A percentile compares a stretch with the other conserved stretches of the same genome.
phyloP scores from a whole-genome alignment of 1,140 invertebrate genomes.

The Ceratina calcarata region DNA sequence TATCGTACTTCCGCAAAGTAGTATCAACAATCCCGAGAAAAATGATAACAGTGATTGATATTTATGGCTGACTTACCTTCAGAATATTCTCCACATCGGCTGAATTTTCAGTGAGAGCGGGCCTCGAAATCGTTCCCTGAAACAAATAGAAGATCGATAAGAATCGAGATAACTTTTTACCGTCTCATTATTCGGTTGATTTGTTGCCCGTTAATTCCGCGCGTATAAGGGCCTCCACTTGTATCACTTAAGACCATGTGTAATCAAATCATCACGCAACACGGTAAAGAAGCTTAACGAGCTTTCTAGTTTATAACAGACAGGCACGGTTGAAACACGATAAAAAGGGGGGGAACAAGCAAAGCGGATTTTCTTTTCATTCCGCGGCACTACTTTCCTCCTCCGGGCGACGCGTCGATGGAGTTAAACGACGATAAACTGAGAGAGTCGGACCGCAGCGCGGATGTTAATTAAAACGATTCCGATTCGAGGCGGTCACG shows the following conservation, averaged over 20 bases:
- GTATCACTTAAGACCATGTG: no score
- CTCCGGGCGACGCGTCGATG: no score
- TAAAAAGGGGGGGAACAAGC: background rate
- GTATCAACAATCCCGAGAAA: background rate
- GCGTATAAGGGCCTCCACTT: no score
- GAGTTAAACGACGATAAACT: slow-evolving; percentile 18
- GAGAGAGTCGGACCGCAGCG: background rate
- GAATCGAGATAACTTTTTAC: no score
- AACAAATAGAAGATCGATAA: slow-evolving; percentile 2
- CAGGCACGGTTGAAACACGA: background rate
- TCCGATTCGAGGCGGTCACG: background rate
- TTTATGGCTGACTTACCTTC: slow-evolving; percentile 62
- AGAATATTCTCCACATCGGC: slow-evolving; percentile 73
- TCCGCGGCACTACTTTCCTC: background rate
- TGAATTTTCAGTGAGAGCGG: slow-evolving; percentile 60
- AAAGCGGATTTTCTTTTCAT: background rate
- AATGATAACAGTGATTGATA: background rate
- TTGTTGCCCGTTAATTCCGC: no score
- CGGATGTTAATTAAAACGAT: slow-evolving; percentile 44
- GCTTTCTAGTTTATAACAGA: background rate
- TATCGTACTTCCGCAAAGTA: background rate
- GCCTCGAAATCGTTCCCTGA: slow-evolving; percentile 68
- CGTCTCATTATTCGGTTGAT: no score
- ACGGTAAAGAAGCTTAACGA: no score
- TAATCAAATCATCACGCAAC: no score